These are phyloP conservation scores for Ovibos moschatus DNA, from an alignment of 2,113 vertebrate genomes.

Conservation along the genomic window DNA sequence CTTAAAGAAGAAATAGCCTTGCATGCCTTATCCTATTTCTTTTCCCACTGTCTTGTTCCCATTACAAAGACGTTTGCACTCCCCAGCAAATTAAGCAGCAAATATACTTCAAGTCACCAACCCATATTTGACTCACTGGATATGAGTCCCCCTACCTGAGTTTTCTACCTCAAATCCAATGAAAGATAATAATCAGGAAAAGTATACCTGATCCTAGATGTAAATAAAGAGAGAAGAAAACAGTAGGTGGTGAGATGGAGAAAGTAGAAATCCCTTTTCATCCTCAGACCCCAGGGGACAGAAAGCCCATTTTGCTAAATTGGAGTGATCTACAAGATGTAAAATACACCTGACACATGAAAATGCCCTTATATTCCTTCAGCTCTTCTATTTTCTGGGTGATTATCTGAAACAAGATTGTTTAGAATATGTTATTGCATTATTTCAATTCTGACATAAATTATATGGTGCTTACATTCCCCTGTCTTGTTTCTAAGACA, in stretches of 20 bases:
- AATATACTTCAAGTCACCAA: neutral
- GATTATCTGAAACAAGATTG: neutral
- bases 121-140: neutral
- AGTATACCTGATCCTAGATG: neutral
- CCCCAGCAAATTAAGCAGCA: neutral
- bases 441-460: neutral
- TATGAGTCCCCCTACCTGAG: neutral
- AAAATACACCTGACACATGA: neutral
- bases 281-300: neutral
- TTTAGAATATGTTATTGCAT: neutral
- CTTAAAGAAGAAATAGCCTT: neutral
- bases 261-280: neutral
- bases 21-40: neutral
- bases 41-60: neutral
- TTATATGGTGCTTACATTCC: neutral
- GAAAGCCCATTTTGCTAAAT: neutral
- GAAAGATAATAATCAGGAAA: neutral
- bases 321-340: neutral
- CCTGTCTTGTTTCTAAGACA: neutral
- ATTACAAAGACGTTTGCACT: neutral
- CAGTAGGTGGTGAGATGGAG: neutral
- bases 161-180: neutral
- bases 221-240: neutral
- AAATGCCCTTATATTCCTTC: neutral
- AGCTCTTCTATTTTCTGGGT: neutral